These are phyloP conservation scores for Acipenser ruthenus DNA, from an alignment of 2,797 vertebrate genomes.

Conservation along the genomic window DNA sequence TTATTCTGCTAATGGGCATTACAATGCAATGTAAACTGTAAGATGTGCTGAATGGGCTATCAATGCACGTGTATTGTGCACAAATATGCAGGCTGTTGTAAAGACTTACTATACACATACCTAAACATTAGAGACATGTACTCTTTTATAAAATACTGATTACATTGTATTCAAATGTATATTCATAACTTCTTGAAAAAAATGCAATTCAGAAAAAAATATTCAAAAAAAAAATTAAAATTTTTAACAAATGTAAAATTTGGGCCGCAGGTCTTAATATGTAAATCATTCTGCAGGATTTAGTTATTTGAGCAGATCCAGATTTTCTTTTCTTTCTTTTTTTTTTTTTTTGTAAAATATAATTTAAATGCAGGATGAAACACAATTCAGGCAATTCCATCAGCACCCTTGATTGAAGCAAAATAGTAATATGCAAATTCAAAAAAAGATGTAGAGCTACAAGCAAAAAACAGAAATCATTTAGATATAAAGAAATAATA, in stretches of 20 bases:
- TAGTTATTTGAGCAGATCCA: conserved; percentile 15
- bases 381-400: conserved; percentile 92
- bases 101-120: conserved; percentile 28
- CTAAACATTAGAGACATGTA: conserved; percentile 22
- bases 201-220: no score
- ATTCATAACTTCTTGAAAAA: no score
- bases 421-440: conserved; percentile 86
- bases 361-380: conserved; percentile 49
- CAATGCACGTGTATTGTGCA: conserved; percentile 10
- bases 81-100: conserved; percentile 30
- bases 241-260: conserved; percentile 31
- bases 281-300: conserved; percentile 29
- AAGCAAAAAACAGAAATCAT: conserved; percentile 92
- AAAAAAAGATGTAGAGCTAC: conserved; percentile 84
- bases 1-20: conserved; percentile 54
- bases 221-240: no score
- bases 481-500: conserved; percentile 95
- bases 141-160: no score
- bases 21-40: conserved; percentile 52
- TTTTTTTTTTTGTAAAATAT: conserved; percentile 31
- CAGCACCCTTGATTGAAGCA: conserved; percentile 88
- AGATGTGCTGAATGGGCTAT: conserved; percentile 45
- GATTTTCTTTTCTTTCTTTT: no score
- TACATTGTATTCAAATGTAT: no score
- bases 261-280: conserved; percentile 22